Evolutionary conservation across 2,797 vertebrate genomes (phyloP), one percentile per base, ranked within the genome.

Genomic region (Melanotaenia nigrans): DNA sequence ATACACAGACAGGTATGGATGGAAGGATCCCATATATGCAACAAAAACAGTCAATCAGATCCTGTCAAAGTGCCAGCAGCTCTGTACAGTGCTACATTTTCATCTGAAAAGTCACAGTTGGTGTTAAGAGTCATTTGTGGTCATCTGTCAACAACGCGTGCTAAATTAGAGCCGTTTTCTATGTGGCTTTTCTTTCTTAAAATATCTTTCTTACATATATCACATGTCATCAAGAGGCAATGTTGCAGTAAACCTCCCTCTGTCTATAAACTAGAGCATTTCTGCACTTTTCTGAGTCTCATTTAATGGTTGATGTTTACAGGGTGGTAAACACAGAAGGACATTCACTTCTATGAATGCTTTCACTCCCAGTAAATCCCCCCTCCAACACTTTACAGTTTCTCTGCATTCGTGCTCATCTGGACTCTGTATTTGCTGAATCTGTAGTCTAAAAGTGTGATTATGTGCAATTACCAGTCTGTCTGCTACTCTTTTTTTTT

Each of bases 391-490:
- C 20, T 33, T 54, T 1, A 9, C 5, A 54, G 14, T 64, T 40
- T 47, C 47, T 59, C 33, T 54, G 57, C 11, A 30, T 28, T 54
- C 18, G 1, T 56, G 22, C 62, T 61, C 28, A 32, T 36, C 38
- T 24, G 35, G 33, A 59, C 56, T 60, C 24, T 30, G 42, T n/a
- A 25, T 40, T 20, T 36, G 33, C 56, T 67, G 28, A 45, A 60
- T 62, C 68, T 67, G 40, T 66, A 40, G 59, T 72, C 58, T 59
- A 62, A 68, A 56, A 61, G 35, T 30, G 63, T 68, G 63, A 77
- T 84, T 75, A 62, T 68, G 24, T 76, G 65, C 20, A 73, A 81
- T 79, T 84, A 84, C 78, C 71, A 51, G 53, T 55, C 64, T 73
- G 69, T 35, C 53, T 61, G 63, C 11, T 38, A 59, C 47, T 68